Percentiles rank a stretch among this genome's conserved stretches.
Conservation (phyloP, 2,113 vertebrate genomes). For the Vimba vimba region DNA sequence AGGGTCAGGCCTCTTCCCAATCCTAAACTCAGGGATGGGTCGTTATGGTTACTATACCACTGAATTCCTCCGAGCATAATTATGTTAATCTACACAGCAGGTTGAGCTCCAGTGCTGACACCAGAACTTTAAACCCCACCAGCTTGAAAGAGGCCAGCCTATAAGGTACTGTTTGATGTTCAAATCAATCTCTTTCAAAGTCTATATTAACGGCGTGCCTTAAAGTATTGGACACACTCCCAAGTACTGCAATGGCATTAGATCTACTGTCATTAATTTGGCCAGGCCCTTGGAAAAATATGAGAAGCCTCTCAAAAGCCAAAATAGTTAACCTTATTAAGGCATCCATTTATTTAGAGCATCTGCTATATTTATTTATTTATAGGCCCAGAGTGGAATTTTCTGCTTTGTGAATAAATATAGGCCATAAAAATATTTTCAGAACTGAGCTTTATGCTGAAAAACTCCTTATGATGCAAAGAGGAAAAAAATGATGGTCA, state of each 20-base stretch:
- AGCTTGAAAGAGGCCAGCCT: constrained; percentile 58
- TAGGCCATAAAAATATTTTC: constrained; percentile 73
- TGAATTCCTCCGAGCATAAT: constrained; percentile 67
- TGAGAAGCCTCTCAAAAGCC: constrained; percentile 65
- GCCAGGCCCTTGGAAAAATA: constrained; percentile 66
- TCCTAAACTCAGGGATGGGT: constrained; percentile 58
- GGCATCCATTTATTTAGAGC: constrained; percentile 70
- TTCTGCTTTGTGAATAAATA: constrained; percentile 73
- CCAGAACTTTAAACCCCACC: constrained; percentile 64
- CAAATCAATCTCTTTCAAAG: constrained; percentile 80
- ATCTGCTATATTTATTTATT: constrained; percentile 70
- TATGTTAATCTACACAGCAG: constrained; percentile 69
- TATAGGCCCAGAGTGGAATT: constrained; percentile 65
- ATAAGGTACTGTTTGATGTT: constrained; percentile 77
- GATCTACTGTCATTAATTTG: constrained; percentile 79
- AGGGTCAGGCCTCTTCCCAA: constrained; percentile 45
- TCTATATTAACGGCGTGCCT: constrained; percentile 80
- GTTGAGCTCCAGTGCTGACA: constrained; percentile 59
- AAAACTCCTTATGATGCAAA: constrained; percentile 79
- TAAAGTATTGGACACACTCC: constrained; percentile 81
- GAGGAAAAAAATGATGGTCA: constrained; percentile 49
- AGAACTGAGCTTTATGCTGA: constrained; percentile 61
- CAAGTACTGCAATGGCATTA: constrained; percentile 76
- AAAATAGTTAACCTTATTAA: constrained; percentile 79
- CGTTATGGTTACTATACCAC: constrained; percentile 62